Evolutionary conservation across 2,113 vertebrate species (phyloP), one percentile per base, ranked within the genome.

Genomic region (Peromyscus californicus): DNA sequence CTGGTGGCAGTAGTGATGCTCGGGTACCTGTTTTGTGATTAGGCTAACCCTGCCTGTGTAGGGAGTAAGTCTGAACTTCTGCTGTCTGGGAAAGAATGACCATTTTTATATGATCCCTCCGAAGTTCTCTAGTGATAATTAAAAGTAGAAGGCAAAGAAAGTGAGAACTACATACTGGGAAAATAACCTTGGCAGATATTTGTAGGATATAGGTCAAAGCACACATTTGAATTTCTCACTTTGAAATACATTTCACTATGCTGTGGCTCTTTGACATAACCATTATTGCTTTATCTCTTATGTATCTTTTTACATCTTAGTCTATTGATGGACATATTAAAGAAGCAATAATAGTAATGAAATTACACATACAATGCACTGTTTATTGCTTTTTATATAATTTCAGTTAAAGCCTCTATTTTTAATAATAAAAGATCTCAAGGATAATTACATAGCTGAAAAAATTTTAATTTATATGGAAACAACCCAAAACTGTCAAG

Each of bases 401-500:
- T 75, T 95, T 94, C 31, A 48, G 2, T 74, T 57, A 80, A 88
- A 72, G 9, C 21, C 24, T 80, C 15, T 59, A 78, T 89, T 97
- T 84, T 85, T 75, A 22, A 29, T 42, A 61, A 29, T n/a, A 59
- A 63, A 91, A 67, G 39, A 74, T 48, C 19, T 86, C 31, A 88
- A 51, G 63, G 83, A 80, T 88, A 92, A 69, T 61, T 90, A 17
- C 69, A 65, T 31, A 24, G 63, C 61, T 42, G 67, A 48, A n/a
- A 78, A 42, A 21, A 17, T 39, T 91, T 97, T 74, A 83, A 91
- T 93, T 95, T 94, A 63, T 45, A 54, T 59, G 31, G 45, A 93
- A 88, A 76, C 26, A 85, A 85, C 17, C 80, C 26, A 45, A 91
- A 90, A 90, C 42, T 89, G 17, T 36, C 61, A 76, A 83, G 36